Evolutionary conservation across 2,113 vertebrate genomes (phyloP), one percentile per base, ranked within the genome.

Genomic region (Nibea albiflora): DNA sequence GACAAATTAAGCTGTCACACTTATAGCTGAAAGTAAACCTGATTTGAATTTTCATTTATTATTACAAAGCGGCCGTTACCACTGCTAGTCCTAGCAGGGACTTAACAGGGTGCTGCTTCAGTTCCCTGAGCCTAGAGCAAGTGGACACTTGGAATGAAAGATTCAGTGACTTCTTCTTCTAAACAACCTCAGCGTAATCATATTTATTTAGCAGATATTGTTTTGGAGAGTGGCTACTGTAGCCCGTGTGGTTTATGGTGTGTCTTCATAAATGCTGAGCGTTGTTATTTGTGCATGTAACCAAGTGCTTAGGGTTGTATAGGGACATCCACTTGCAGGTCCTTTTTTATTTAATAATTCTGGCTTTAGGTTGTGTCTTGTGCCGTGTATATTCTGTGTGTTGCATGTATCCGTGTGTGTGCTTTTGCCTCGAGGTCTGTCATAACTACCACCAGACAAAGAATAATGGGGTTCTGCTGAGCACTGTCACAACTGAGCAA

Each of bases 391-490:
- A 20, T 46, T 44, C 11, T 16, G n/a, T 44, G 39, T 44, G 35
- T 14, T 60, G 57, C 15, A 2, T 76, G 47, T 39, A 31, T 49
- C 46, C 11, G 24, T n/a, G 35, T 46, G 3, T 47, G 39, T 9
- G 16, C 47, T 15, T 49, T 64, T 3, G 11, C 44, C 74, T 64
- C 49, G 53, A 61, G 64, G 77, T 84, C 77, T 62, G 31, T 69
- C 58, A 79, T 76, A 75, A 78, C 66, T 26, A 42, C 65, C 47
- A 68, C 65, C 68, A 80, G 75, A 82, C 19, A 72, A 68, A 86
- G 50, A 87, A 67, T 81, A 85, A 74, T 87, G 20, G 58, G 35
- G 49, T 60, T 88, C 63, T 64, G 63, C 50, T 63, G 60, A 65
- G 61, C 78, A 73, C 4, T 28, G 63, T 76, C 80, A 64, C 77